Conservation (phyloP, 2,888 invertebrate species). For the Drosophila maculinotata region DNA sequence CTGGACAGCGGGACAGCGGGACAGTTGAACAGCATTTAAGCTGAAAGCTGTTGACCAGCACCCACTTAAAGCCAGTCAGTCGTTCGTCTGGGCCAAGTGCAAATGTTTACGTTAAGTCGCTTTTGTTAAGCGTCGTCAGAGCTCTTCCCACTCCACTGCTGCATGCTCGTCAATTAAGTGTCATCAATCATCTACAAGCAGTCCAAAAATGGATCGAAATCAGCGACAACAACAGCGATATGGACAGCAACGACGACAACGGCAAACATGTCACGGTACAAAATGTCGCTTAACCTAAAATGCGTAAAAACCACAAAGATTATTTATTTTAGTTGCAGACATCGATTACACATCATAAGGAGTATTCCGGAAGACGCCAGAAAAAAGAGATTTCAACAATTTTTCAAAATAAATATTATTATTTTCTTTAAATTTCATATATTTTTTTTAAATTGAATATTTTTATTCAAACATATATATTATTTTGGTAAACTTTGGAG, state of each 20-base stretch:
- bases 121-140: conserved; percentile 23
- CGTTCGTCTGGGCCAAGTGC: conserved; percentile 35
- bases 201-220: conserved; percentile 58
- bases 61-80: conserved; percentile 60
- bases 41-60: conserved; percentile 26
- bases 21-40: conserved; percentile 46
- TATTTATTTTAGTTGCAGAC: conserved; percentile 67
- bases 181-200: conserved; percentile 80
- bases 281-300: conserved; percentile 79
- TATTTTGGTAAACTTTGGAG: too few species aligned
- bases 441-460: too few species aligned
- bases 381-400: neutral
- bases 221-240: conserved; percentile 51
- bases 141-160: conserved; percentile 1
- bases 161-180: conserved; percentile 80
- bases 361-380: conserved; percentile 24
- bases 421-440: too few species aligned
- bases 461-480: too few species aligned
- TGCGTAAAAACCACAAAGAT: conserved; percentile 61
- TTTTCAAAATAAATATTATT: neutral
- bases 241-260: conserved; percentile 28
- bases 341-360: conserved; percentile 27
- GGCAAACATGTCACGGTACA: conserved; percentile 82
- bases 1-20: too few species aligned
- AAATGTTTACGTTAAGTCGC: conserved; percentile 57